phyloP scores from a whole-genome alignment of 2,113 vertebrate species.

The Salvelinus namaycush region DNA sequence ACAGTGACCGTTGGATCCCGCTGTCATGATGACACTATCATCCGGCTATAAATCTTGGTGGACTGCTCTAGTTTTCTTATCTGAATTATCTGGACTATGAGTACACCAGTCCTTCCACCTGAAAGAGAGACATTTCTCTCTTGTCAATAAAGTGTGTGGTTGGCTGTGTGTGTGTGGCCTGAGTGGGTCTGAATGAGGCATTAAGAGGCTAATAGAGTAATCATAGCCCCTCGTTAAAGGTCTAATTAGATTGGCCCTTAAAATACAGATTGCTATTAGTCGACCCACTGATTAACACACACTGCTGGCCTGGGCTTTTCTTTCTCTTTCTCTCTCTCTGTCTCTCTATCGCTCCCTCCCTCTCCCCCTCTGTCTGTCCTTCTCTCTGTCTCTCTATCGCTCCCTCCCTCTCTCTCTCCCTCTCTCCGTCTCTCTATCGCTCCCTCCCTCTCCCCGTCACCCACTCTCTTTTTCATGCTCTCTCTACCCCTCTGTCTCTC shows the following conservation, averaged over 20 bases:
- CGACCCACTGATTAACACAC: constrained; percentile 59
- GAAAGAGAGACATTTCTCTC: no score
- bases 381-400: constrained; percentile 40
- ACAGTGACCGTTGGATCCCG: no score
- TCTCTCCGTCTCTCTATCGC: constrained; percentile 29
- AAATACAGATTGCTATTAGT: constrained; percentile 63
- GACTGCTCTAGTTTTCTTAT: no score
- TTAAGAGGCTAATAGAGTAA: constrained; percentile 48
- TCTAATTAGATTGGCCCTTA: constrained; percentile 61
- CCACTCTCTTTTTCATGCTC: constrained; percentile 53
- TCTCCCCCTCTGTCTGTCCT: neutral
- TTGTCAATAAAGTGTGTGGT: neutral
- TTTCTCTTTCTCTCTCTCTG: constrained; percentile 48
- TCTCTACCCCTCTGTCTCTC: neutral
- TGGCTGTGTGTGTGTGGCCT: neutral
- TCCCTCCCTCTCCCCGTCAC: constrained; percentile 54
- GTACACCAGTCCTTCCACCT: no score
- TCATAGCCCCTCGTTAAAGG: constrained; percentile 55
- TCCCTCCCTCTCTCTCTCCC: constrained; percentile 49
- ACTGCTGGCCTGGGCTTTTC: constrained; percentile 34
- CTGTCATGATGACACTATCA: no score
- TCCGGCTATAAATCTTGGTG: no score
- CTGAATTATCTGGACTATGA: no score
- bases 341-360: constrained; percentile 6
- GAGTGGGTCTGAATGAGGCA: constrained; percentile 20